Evolutionary conservation across 2,113 vertebrate genomes (phyloP), one percentile per base, ranked within the genome.

Genomic region (Lota lota): DNA sequence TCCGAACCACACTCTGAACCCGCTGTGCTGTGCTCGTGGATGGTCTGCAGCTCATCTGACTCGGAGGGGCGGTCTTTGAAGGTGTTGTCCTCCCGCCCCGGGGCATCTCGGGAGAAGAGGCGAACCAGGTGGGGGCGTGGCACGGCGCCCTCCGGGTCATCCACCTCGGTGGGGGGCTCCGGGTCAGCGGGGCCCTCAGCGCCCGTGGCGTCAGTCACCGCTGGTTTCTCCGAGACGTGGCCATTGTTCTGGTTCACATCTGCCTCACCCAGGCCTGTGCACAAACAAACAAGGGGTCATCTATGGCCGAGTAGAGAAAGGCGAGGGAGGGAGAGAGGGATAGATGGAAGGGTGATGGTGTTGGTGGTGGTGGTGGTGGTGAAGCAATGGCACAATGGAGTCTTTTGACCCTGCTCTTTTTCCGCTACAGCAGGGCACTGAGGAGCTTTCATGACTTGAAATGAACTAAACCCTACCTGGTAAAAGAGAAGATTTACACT

Each of bases 41-140:
- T 98, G 94, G 96, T 97, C 94, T 99, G 95, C 76, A 98, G 94
- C 92, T 98, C 97, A 81, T 99, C 97, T 68, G 97, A 98, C 90
- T 98, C 96, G 0, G 96, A 99, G 87, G 97, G 94, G 91, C 97
- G 94, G 78, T 98, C 96, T 97, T 98, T 99, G 97, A 99, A 99
- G 96, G 97, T 99, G 95, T 99, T 99, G 95, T 99, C 97, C 89
- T 98, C 95, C 73, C 97, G 93, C 53, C 96, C 96, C 75, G 97
- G 97, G 82, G 97, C 97, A 94, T 99, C 97, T 93, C 97, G 96
- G 93, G 97, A 99, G 92, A 99, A 99, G 91, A 99, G 97, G 96
- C 97, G 97, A 95, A 90, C 90, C 94, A 99, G 93, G 91, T 98
- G 96, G 93, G 96, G 97, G 95, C 97, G 97, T 90, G 90, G 91